Evolutionary conservation across 1,140 invertebrate genomes (phyloP), one percentile per base, ranked within the genome.

Genomic region (Triops cancriformis): DNA sequence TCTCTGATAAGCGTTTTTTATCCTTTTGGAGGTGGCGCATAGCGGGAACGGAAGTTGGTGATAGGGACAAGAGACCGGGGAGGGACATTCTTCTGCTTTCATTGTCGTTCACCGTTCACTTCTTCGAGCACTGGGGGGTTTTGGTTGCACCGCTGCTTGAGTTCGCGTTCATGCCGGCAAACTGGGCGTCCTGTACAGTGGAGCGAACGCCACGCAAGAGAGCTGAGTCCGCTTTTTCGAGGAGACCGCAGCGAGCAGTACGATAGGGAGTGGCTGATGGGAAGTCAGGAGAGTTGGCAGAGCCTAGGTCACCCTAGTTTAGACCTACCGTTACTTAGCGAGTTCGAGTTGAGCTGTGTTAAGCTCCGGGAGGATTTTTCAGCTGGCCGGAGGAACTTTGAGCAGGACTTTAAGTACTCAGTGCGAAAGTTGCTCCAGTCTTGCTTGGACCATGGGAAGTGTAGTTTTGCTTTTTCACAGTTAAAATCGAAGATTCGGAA

Each of bases 321-420:
- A 23, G 51, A 64, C 51, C 51, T 64, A 37, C 0, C 51, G 51
- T 64, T 64, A 14, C 51, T 64, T 23, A 64, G 51, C 51, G 51
- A 64, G 51, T 64, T 64, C 51, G 51, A 64, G 51, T 64, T 64
- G 51, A 64, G 51, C 51, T 64, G 51, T 64, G 51, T 64, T 64
- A 18, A 64, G 51, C 51, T 64, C 51, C 14, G 51, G 51, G 51
- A 64, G 51, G 51, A 64, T n/a, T 64, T 37, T 7, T 64, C 51
- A 64, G 51, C 51, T 64, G 51, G 51, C 51, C 14, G n/a, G 51
- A 64, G 18, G n/a, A 37, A 37, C 51, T 23, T 64, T 64, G 6
- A 23, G 23, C 14, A 64, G 51, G 14, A 64, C 14, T 5, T 18
- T 64, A 18, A 18, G 2, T 64, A 64, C 18, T 18, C 23, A 18